A percentile compares a stretch with the other conserved stretches of the same genome.
These are phyloP conservation scores for Acanthosepion lycidas DNA, from an alignment of 2,888 invertebrate species.

Conservation along the genomic window DNA sequence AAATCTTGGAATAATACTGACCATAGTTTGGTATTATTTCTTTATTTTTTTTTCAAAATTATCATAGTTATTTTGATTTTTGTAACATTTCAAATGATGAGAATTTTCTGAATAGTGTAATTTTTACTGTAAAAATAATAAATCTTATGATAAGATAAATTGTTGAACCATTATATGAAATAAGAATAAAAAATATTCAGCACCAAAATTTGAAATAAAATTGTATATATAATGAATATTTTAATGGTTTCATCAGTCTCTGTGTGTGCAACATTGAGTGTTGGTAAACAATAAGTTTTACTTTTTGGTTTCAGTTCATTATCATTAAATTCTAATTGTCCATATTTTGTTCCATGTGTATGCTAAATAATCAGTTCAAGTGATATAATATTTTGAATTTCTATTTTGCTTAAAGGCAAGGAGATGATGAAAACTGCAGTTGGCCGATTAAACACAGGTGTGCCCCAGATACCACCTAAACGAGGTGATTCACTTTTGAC, in stretches of 20 bases:
- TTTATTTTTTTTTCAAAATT: no score
- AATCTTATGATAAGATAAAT: no score
- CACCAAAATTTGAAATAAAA: neutral
- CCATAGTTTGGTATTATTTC: no score
- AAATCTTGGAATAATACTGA: no score
- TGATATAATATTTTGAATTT: neutral
- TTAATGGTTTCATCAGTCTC: neutral
- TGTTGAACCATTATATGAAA: no score
- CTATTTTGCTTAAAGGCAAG: constrained; percentile 57
- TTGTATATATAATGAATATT: neutral
- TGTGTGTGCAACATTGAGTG: neutral
- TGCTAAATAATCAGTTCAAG: neutral
- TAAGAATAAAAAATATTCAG: neutral
- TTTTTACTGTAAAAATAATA: no score
- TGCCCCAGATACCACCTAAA: constrained; percentile 80
- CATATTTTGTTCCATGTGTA: neutral
- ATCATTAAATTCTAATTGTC: neutral
- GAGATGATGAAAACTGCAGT: constrained; percentile 77
- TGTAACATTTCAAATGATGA: no score
- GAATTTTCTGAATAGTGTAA: no score
- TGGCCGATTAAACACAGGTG: constrained; percentile 82
- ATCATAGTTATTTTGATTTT: no score
- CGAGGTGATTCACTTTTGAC: constrained; percentile 69
- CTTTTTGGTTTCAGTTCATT: no score
- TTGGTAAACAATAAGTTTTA: no score